Evolutionary conservation across 1,140 invertebrate genomes (phyloP).

Genomic region (Drosophila subobscura): DNA sequence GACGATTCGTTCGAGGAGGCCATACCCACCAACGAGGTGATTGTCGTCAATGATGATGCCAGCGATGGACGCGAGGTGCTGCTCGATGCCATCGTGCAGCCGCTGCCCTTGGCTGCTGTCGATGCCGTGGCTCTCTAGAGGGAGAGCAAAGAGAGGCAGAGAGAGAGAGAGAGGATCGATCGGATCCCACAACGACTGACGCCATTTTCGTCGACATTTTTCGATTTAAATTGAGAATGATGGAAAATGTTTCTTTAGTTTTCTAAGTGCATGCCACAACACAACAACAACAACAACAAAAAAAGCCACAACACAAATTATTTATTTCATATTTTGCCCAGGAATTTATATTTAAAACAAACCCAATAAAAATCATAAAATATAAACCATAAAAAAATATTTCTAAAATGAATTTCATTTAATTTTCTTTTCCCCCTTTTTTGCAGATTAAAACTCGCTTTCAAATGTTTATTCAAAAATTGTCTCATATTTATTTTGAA

Average conservation of each 20-base stretch:
- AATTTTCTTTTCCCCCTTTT: background rate
- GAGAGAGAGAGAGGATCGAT: background rate
- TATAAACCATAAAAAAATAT: constrained; percentile 4
- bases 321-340: constrained; percentile 79
- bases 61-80: constrained; percentile 7
- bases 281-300: background rate
- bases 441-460: background rate
- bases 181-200: constrained; percentile 51
- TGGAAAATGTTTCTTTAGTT: constrained; percentile 57
- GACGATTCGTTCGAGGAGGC: constrained; percentile 75
- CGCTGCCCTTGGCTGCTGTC: constrained; percentile 2
- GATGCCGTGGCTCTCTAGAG: constrained; percentile 49
- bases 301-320: constrained; percentile 62
- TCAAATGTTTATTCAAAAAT: constrained; percentile 58
- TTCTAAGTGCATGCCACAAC: constrained; percentile 69
- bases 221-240: constrained; percentile 25
- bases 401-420: background rate
- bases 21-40: constrained; percentile 67
- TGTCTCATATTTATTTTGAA: constrained; percentile 76
- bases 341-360: constrained; percentile 62
- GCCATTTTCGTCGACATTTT: constrained; percentile 62
- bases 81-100: constrained; percentile 19
- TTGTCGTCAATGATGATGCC: constrained; percentile 75
- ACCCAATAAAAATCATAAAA: constrained; percentile 41
- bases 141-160: background rate